Percentiles rank a stretch among this genome's conserved stretches.
phyloP scores from a whole-genome alignment of 2,888 invertebrate genomes.

The Tromatobia lineatoria region DNA sequence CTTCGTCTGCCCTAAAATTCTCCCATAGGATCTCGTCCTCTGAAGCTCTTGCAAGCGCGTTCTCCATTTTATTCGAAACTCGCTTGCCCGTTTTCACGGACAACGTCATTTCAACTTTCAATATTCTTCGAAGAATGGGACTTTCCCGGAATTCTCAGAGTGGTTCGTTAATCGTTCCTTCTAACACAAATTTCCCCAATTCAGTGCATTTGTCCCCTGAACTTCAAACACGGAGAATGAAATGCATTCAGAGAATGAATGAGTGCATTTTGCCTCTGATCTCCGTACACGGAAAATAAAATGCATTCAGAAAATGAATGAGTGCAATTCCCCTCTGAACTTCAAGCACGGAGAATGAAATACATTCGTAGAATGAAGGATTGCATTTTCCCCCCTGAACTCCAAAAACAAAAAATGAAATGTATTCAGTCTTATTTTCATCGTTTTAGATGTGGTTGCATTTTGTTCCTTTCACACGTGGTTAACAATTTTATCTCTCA shows the following conservation, averaged over 20 bases:
- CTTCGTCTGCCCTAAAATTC: constrained; percentile 70
- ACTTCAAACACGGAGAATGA: background rate
- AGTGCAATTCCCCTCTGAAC: too few species aligned
- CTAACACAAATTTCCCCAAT: background rate
- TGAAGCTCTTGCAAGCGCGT: constrained; percentile 69
- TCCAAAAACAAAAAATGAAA: background rate
- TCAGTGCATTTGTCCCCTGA: background rate
- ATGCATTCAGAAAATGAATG: too few species aligned
- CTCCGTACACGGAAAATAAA: too few species aligned
- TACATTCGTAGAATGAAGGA: too few species aligned
- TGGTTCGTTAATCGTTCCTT: constrained; percentile 18
- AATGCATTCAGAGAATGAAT: too few species aligned
- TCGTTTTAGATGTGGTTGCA: too few species aligned
- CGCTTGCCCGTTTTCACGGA: background rate
- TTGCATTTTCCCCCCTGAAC: too few species aligned
- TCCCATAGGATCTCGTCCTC: background rate
- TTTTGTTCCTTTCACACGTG: background rate
- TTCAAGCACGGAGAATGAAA: too few species aligned
- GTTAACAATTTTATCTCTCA: background rate
- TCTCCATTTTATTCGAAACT: constrained; percentile 7
- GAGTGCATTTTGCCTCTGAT: too few species aligned
- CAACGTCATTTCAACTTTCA: background rate
- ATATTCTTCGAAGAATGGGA: constrained; percentile 12
- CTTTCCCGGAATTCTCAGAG: background rate
- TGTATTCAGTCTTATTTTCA: background rate